Conservation (phyloP, 2,797 vertebrate species). For the Aeoliscus strigatus region DNA sequence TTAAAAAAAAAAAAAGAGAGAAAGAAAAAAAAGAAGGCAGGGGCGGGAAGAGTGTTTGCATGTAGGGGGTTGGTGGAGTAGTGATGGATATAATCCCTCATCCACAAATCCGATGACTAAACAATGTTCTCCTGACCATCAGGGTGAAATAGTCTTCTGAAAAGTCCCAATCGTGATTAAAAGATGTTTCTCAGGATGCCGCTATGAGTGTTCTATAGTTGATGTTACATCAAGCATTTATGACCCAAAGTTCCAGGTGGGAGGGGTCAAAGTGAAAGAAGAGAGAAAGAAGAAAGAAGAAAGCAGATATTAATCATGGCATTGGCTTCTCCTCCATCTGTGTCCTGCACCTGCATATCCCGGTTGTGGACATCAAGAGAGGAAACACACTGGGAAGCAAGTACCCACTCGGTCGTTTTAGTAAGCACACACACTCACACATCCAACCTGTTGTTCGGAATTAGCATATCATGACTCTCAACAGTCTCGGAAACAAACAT, state of each 20-base stretch:
- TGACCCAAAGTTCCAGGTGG: constrained; percentile 13
- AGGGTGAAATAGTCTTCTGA: constrained; percentile 56
- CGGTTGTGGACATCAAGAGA: constrained; percentile 1
- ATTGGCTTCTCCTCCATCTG: constrained; percentile 61
- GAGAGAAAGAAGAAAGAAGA: no score
- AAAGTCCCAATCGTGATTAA: no score
- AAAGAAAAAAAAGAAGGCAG: constrained; percentile 23
- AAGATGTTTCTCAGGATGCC: no score
- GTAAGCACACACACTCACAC: constrained; percentile 8
- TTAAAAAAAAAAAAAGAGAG: not conserved
- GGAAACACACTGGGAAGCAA: no score
- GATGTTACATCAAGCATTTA: constrained; percentile 12
- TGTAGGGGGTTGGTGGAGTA: constrained; percentile 24
- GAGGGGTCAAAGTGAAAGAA: not conserved
- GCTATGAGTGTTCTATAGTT: no score
- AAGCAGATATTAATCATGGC: constrained; percentile 69
- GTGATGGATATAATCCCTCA: constrained; percentile 67
- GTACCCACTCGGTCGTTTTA: no score
- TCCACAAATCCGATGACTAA: constrained; percentile 71
- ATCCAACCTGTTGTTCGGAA: constrained; percentile 18
- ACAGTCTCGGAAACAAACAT: constrained; percentile 59
- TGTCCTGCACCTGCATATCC: constrained; percentile 69
- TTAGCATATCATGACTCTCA: constrained; percentile 45
- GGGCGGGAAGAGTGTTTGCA: constrained; percentile 29
- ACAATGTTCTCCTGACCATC: constrained; percentile 67